phyloP scores from a whole-genome alignment of 1,140 invertebrate genomes.

The Copidosoma floridanum region DNA sequence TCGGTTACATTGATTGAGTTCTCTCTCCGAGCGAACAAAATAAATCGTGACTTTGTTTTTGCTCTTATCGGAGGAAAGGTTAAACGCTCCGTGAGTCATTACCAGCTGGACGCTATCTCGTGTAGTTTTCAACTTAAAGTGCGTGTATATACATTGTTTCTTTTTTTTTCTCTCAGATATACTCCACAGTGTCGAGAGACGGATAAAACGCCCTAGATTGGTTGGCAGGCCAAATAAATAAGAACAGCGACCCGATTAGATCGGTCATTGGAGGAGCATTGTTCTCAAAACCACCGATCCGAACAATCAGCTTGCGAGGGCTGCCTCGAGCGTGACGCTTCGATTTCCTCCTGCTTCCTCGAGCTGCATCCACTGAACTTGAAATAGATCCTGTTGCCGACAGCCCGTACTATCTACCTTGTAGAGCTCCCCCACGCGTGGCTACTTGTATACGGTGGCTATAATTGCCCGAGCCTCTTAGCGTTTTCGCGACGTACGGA shows the following conservation, averaged over 20 bases:
- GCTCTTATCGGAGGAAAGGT: too few relatives aligned
- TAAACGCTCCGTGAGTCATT: too few relatives aligned
- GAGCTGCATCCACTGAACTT: slow-evolving; percentile 11
- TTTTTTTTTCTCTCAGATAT: not conserved
- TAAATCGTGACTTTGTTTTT: too few relatives aligned
- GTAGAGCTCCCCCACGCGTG: too few relatives aligned
- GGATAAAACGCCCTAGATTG: too few relatives aligned
- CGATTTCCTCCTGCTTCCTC: not conserved
- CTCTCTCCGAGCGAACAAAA: too few relatives aligned
- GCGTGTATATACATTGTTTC: not conserved
- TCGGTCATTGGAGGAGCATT: not conserved
- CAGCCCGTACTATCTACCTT: too few relatives aligned
- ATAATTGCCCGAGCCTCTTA: slow-evolving; percentile 1
- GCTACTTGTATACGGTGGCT: too few relatives aligned
- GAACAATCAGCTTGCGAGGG: not conserved
- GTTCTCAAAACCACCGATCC: not conserved
- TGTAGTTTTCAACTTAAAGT: too few relatives aligned
- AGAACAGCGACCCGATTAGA: not conserved
- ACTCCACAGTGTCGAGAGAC: not conserved
- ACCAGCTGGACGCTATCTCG: too few relatives aligned
- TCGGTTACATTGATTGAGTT: too few relatives aligned
- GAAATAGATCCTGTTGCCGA: slow-evolving; percentile 22
- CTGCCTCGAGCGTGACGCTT: not conserved
- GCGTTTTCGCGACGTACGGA: not conserved
- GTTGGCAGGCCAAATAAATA: not conserved